Percentiles rank a stretch among this genome's conserved stretches.
phyloP scores from a whole-genome alignment of 2,797 vertebrate species.

The Melanotaenia nigrans region DNA sequence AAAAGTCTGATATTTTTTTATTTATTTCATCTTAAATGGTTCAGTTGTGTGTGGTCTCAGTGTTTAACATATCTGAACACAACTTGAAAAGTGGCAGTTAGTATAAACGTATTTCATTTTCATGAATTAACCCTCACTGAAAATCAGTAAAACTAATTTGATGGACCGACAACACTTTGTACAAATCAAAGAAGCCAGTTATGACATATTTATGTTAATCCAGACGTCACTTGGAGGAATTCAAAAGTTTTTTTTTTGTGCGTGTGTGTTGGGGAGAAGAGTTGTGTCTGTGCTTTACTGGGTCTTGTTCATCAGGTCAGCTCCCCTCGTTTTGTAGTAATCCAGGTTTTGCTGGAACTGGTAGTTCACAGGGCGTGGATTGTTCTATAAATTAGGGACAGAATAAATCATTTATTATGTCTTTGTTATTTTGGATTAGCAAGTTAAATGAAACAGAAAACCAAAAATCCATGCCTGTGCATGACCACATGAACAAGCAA shows the following conservation, averaged over 20 bases:
- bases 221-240: neutral
- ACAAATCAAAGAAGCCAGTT: neutral
- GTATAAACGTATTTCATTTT: neutral
- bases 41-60: neutral
- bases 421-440: neutral
- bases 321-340: conserved; percentile 95
- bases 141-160: neutral
- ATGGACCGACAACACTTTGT: neutral
- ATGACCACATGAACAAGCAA: conserved; percentile 31
- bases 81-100: neutral
- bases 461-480: conserved; percentile 2
- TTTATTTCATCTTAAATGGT: neutral
- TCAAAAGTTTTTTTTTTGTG: neutral
- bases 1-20: neutral
- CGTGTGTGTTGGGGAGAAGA: neutral
- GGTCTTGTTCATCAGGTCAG: conserved; percentile 93
- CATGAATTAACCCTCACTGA: neutral
- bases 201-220: neutral
- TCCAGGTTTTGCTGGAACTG: conserved; percentile 98
- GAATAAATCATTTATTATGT: neutral
- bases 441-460: neutral
- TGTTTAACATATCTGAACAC: neutral
- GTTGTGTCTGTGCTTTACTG: conserved; percentile 80
- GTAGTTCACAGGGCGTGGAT: conserved; percentile 93
- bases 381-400: conserved; percentile 80